These are phyloP conservation scores for Pomacea canaliculata DNA, from an alignment of 2,888 invertebrate species.

Conservation along the genomic window DNA sequence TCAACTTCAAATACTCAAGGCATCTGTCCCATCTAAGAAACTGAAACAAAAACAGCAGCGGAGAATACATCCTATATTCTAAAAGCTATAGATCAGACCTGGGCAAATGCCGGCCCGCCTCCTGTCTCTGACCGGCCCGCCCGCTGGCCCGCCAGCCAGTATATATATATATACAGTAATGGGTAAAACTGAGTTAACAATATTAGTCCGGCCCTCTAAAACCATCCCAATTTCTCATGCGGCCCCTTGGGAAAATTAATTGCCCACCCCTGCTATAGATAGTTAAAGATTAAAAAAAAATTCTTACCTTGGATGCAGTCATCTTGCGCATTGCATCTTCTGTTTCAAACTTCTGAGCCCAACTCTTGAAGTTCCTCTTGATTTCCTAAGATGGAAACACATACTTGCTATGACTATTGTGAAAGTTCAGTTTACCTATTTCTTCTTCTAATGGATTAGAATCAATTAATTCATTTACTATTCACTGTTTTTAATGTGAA, in stretches of 20 bases:
- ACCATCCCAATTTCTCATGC: too few species aligned
- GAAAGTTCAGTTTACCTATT: not conserved
- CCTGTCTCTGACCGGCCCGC: too few species aligned
- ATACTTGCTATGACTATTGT: not conserved
- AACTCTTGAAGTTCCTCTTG: constrained; percentile 97
- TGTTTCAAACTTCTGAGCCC: constrained; percentile 93
- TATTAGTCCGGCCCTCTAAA: too few species aligned
- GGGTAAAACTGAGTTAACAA: too few species aligned
- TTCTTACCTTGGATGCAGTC: constrained; percentile 85
- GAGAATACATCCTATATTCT: not conserved
- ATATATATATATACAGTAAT: too few species aligned
- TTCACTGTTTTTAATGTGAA: not conserved
- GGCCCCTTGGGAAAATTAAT: too few species aligned
- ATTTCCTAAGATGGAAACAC: constrained; percentile 79
- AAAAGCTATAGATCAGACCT: not conserved
- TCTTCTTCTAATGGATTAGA: not conserved
- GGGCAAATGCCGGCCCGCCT: too few species aligned
- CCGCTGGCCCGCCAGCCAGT: too few species aligned
- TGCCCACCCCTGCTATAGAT: too few species aligned
- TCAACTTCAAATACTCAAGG: not conserved
- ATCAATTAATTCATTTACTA: not conserved
- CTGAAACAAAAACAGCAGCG: not conserved
- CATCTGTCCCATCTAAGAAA: not conserved
- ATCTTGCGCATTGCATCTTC: constrained; percentile 94
- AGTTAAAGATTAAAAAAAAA: not conserved